These are phyloP conservation scores for Entomyzon cyanotis DNA, from an alignment of 2,113 vertebrate genomes.

Conservation along the genomic window DNA sequence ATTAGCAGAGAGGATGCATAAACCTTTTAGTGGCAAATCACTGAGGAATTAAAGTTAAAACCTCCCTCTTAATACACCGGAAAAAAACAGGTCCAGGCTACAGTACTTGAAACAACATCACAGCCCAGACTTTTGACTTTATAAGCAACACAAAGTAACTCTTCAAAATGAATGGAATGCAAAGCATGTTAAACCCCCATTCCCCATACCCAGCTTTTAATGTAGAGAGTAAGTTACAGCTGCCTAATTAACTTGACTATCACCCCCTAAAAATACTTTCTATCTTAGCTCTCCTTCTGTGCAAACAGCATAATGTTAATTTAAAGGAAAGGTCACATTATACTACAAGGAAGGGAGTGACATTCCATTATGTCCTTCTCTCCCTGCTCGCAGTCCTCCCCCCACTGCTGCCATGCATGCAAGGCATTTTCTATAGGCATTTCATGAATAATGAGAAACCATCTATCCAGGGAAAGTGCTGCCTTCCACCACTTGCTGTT, in stretches of 20 bases:
- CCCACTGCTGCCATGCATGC: neutral
- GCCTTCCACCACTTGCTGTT: neutral
- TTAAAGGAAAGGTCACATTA: constrained; percentile 55
- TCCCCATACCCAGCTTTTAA: neutral
- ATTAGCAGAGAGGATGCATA: neutral
- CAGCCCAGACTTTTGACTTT: neutral
- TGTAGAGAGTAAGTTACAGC: constrained; percentile 1
- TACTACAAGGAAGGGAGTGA: constrained; percentile 16
- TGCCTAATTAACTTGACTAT: constrained; percentile 51
- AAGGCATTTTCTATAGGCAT: neutral
- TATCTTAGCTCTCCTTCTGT: constrained; percentile 26
- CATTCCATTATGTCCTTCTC: neutral
- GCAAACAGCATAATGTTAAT: constrained; percentile 10
- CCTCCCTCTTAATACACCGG: neutral
- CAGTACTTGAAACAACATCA: neutral
- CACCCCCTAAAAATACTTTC: constrained; percentile 12
- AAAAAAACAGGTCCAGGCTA: neutral
- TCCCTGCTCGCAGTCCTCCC: neutral
- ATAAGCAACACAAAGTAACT: neutral
- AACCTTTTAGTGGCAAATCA: neutral
- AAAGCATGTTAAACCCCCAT: neutral
- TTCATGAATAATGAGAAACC: constrained; percentile 32
- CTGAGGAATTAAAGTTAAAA: neutral
- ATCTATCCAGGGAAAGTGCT: neutral
- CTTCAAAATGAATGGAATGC: neutral